phyloP scores from a whole-genome alignment of 2,797 vertebrate species.

The Acrossocheilus wenchowensis region DNA sequence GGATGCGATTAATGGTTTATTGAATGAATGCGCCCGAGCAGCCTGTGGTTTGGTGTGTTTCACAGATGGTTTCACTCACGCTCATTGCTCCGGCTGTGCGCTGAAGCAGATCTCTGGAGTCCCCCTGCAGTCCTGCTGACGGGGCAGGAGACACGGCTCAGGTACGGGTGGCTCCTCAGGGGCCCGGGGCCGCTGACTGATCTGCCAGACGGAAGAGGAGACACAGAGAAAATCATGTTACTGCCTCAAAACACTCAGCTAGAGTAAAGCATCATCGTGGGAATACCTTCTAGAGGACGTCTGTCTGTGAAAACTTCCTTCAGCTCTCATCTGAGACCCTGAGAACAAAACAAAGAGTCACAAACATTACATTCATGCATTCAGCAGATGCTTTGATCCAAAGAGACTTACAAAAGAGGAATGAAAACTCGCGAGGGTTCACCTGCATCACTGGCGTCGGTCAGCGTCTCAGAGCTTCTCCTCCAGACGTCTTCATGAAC shows the following conservation, averaged over 20 bases:
- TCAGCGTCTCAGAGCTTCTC: conserved; percentile 5
- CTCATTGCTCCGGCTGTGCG: conserved; percentile 80
- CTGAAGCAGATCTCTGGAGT: conserved; percentile 85
- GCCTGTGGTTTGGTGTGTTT: too few relatives aligned
- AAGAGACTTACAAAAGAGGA: neutral
- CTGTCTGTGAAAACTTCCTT: conserved; percentile 81
- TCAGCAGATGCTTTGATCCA: neutral
- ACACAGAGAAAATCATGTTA: neutral
- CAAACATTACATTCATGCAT: neutral
- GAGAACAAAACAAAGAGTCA: neutral
- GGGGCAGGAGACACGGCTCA: neutral
- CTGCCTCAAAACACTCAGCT: neutral
- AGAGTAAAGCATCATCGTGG: neutral
- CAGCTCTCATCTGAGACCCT: neutral
- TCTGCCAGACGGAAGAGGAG: conserved; percentile 44
- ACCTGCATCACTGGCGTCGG: neutral
- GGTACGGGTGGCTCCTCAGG: conserved; percentile 75
- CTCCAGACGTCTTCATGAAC: neutral
- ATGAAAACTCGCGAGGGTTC: neutral
- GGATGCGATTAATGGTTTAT: too few relatives aligned
- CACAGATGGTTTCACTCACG: conserved; percentile 67
- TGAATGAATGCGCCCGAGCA: too few relatives aligned
- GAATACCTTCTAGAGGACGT: conserved; percentile 84
- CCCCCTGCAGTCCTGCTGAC: conserved; percentile 62
- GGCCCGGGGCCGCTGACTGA: conserved; percentile 69